phyloP scores from a whole-genome alignment of 2,797 vertebrate genomes.

The Ptychobarbus kaznakovi region DNA sequence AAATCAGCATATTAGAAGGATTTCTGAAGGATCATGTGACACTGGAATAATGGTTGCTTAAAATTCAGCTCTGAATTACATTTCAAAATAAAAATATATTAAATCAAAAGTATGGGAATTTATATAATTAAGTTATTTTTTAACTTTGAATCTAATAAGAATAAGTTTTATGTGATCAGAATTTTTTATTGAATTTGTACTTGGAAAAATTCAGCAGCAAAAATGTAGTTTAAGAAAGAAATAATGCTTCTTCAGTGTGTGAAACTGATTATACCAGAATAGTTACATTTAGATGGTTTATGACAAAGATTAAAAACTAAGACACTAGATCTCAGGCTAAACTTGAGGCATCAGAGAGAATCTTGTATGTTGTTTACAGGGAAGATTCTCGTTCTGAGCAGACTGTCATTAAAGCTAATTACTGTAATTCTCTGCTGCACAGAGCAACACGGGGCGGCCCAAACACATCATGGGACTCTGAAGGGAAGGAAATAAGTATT shows the following conservation, averaged over 20 bases:
- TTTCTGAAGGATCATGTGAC: neutral
- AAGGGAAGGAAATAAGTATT: slow-evolving; percentile 21
- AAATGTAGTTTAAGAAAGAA: neutral
- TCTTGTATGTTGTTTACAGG: slow-evolving; percentile 39
- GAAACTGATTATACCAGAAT: neutral
- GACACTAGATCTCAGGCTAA: neutral
- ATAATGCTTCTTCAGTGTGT: neutral
- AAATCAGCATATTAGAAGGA: neutral
- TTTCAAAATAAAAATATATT: neutral
- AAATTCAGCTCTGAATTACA: neutral
- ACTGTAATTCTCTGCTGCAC: slow-evolving; percentile 37
- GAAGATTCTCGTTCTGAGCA: neutral
- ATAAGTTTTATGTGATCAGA: neutral
- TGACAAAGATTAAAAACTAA: neutral
- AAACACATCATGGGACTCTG: slow-evolving; percentile 11
- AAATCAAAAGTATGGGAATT: neutral
- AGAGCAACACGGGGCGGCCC: neutral
- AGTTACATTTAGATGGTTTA: neutral
- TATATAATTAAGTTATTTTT: neutral
- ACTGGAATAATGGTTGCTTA: neutral
- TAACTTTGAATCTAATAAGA: neutral
- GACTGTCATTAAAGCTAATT: slow-evolving; percentile 51
- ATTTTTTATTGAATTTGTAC: neutral
- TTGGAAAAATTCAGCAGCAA: neutral
- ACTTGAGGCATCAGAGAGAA: neutral